Base-by-base conservation (phyloP, 2,113 vertebrate genomes). In the Datnioides undecimradiatus region DNA sequence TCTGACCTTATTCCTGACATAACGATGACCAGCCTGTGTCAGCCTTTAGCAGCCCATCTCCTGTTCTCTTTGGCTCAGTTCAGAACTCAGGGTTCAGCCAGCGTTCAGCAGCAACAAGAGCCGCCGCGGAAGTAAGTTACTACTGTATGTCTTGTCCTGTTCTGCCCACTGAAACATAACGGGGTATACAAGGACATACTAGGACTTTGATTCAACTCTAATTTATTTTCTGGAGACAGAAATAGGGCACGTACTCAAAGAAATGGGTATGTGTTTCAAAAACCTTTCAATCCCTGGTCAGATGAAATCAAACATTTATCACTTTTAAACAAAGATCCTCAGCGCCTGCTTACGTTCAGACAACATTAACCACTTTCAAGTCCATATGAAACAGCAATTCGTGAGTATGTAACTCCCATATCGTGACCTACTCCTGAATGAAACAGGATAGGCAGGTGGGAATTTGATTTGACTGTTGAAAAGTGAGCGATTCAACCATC, bases 1-100 rank as follows among this genome's bases (percentile, higher is more conserved):
- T 66, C 46, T 88, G 85, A 87, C 82, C 87, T 79, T 85, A 52
- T 76, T 86, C 82, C 58, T 81, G 67, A 85, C 79, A 80, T 75
- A 55, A 87, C 87, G 76, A 90, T 75, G 80, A 82, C 72, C 84
- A 57, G 79, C 67, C 49, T 70, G 69, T 81, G 66, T 77, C 80
- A 75, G 79, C 71, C 72, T 70, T 54, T 65, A 29, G 75, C n/a
- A 2, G 7, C 60, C 76, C 2, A 4, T 65, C 74, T 57, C 55
- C 67, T 72, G 36, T 69, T 77, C 62, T 77, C 71, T 69, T 74
- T 60, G 76, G 81, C 76, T 73, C 58, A 69, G 46, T 79, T 75
- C 74, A 79, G 14, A 68, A 38, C 17, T 36, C 75, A 17, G 64
- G 73, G 67, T 80, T 84, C 59, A 84, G 58, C n/a, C n/a, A 73